Percentiles rank a stretch among this genome's conserved stretches.
phyloP scores from a whole-genome alignment of 2,888 invertebrate species.

The Clunio marinus region DNA sequence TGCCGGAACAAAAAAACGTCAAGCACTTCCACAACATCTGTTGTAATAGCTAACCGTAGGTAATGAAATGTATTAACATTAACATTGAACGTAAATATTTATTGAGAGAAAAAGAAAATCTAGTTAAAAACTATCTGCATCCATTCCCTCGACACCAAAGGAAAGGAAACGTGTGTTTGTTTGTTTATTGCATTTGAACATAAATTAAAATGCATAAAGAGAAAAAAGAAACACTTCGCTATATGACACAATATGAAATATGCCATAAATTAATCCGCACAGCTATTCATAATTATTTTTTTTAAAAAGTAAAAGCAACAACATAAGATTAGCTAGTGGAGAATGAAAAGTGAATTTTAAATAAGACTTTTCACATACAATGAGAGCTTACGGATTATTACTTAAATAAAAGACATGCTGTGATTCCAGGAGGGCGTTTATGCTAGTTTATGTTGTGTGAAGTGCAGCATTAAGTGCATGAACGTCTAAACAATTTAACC shows the following conservation, averaged over 20 bases:
- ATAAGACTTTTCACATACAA: too few relatives aligned
- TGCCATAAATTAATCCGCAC: neutral
- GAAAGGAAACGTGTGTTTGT: too few relatives aligned
- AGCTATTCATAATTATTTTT: constrained; percentile 5
- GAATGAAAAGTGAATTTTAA: too few relatives aligned
- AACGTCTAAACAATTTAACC: constrained; percentile 1
- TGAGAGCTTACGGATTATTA: too few relatives aligned
- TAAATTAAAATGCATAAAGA: too few relatives aligned
- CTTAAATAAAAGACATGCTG: too few relatives aligned
- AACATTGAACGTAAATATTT: too few relatives aligned
- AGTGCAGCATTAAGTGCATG: neutral
- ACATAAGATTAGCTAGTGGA: neutral
- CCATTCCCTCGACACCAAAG: too few relatives aligned
- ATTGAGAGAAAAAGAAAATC: neutral
- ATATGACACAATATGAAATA: neutral
- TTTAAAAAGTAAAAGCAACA: neutral
- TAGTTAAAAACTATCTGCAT: neutral
- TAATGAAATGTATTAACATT: too few relatives aligned
- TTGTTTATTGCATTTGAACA: neutral
- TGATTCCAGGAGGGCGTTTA: neutral
- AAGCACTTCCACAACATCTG: too few relatives aligned
- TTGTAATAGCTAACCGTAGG: too few relatives aligned
- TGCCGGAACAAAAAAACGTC: too few relatives aligned
- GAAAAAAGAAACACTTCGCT: neutral
- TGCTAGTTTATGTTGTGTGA: neutral